These are phyloP conservation scores for Pheosia gnoma DNA, from an alignment of 2,888 invertebrate genomes.

Conservation along the genomic window DNA sequence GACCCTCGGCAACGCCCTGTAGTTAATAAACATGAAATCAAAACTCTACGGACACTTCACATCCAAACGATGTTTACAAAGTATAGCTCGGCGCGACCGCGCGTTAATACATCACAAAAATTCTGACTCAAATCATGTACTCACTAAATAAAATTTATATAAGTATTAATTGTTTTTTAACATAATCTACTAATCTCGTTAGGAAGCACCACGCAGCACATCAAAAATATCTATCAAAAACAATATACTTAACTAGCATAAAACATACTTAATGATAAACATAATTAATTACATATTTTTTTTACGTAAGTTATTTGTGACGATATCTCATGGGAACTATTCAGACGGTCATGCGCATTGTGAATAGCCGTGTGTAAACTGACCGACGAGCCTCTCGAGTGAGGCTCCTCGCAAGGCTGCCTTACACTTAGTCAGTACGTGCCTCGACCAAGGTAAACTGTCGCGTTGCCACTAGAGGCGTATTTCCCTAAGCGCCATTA, in stretches of 20 bases:
- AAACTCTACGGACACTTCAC: not conserved
- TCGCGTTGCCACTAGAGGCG: too few species aligned
- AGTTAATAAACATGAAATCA: too few species aligned
- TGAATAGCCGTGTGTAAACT: not conserved
- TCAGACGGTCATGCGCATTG: not conserved
- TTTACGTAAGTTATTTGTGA: conserved; percentile 42
- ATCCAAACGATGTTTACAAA: not conserved
- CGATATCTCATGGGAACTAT: conserved; percentile 17
- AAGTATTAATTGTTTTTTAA: not conserved
- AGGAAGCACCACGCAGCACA: conserved; percentile 45
- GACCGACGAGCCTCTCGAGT: not conserved
- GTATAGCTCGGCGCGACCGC: not conserved
- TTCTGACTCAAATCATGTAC: conserved; percentile 2
- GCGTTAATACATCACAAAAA: not conserved
- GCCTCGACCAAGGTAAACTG: too few species aligned
- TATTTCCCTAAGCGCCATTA: too few species aligned
- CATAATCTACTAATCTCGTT: conserved; percentile 43
- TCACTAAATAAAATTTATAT: not conserved
- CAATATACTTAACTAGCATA: conserved; percentile 23
- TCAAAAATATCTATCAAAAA: conserved; percentile 39
- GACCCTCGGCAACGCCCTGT: too few species aligned
- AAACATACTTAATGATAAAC: conserved; percentile 15
- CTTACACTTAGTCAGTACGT: too few species aligned
- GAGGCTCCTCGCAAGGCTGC: too few species aligned
- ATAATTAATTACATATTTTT: not conserved